Conservation (phyloP, 2,888 invertebrate species). For the Ashinkailepas kermadecensis region DNA sequence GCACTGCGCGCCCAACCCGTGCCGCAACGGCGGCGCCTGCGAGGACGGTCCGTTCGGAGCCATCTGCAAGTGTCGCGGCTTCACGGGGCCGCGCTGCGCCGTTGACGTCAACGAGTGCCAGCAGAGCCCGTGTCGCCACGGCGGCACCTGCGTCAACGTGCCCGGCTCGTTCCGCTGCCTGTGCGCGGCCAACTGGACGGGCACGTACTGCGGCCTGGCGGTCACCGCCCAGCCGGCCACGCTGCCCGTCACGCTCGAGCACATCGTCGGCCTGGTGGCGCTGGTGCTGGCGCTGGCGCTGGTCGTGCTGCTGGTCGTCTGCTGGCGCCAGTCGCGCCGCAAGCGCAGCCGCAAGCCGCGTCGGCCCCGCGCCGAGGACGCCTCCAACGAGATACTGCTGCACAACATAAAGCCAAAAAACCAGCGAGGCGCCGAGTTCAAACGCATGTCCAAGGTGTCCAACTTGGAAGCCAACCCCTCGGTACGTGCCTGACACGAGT, state of each 20-base stretch:
- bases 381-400: slow-evolving; percentile 50
- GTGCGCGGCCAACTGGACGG: slow-evolving; percentile 44
- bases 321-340: background rate
- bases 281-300: slow-evolving; percentile 50
- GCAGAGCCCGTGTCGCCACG: slow-evolving; percentile 72
- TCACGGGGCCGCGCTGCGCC: slow-evolving; percentile 70
- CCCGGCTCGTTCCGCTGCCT: slow-evolving; percentile 47
- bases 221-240: slow-evolving; percentile 55
- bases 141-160: slow-evolving; percentile 74
- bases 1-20: slow-evolving; percentile 67
- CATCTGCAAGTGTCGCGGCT: slow-evolving; percentile 73
- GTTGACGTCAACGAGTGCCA: slow-evolving; percentile 77
- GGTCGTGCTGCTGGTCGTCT: slow-evolving; percentile 45
- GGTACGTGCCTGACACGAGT: slow-evolving; percentile 35
- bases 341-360: slow-evolving; percentile 43
- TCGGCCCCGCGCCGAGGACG: slow-evolving; percentile 49
- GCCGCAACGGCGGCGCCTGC: slow-evolving; percentile 78
- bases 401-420: slow-evolving; percentile 24
- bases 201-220: slow-evolving; percentile 46
- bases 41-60: slow-evolving; percentile 77
- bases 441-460: slow-evolving; percentile 68
- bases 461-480: slow-evolving; percentile 59
- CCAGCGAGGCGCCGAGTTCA: slow-evolving; percentile 41
- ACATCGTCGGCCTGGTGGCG: slow-evolving; percentile 45
- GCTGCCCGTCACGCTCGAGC: slow-evolving; percentile 55